Evolutionary conservation across 2,113 vertebrate species (phyloP).

Genomic region (Campylomormyrus tamandua): DNA sequence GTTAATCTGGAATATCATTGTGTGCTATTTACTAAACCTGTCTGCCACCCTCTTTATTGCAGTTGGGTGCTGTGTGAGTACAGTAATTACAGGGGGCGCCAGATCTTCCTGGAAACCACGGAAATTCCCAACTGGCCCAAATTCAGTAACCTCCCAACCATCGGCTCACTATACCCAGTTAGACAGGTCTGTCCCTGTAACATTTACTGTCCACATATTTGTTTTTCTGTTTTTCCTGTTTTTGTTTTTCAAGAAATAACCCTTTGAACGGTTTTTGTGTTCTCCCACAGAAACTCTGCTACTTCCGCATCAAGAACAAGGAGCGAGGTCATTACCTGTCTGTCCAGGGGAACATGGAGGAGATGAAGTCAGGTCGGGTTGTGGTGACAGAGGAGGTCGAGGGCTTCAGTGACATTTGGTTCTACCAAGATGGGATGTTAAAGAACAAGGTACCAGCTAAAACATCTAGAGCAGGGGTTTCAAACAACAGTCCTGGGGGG

Average conservation of each 20-base stretch:
- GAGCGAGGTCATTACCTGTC: slow-evolving; percentile 67
- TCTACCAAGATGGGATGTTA: slow-evolving; percentile 80
- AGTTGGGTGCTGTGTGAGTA: slow-evolving; percentile 95
- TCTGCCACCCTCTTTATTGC: slow-evolving; percentile 12
- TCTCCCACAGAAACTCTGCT: slow-evolving; percentile 62
- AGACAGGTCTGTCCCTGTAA: slow-evolving; percentile 63
- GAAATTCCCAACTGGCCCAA: slow-evolving; percentile 92
- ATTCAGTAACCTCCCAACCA: slow-evolving; percentile 73
- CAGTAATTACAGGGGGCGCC: slow-evolving; percentile 84
- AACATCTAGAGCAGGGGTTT: neutral
- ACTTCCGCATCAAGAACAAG: slow-evolving; percentile 73
- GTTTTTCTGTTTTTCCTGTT: neutral
- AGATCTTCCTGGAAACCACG: slow-evolving; percentile 75
- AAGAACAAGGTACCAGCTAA: slow-evolving; percentile 74
- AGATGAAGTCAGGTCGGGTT: slow-evolving; percentile 82
- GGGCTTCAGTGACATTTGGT: slow-evolving; percentile 75
- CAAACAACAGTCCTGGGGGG: too few relatives aligned
- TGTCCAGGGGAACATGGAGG: slow-evolving; percentile 71
- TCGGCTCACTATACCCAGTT: slow-evolving; percentile 85
- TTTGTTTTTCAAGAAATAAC: neutral
- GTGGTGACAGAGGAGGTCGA: slow-evolving; percentile 65
- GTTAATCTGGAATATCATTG: neutral
- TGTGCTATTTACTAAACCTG: neutral
- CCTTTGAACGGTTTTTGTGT: neutral
- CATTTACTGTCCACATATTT: neutral